These are phyloP conservation scores for Formicarius rufipectus DNA, from an alignment of 2,113 vertebrate species.

Conservation along the genomic window DNA sequence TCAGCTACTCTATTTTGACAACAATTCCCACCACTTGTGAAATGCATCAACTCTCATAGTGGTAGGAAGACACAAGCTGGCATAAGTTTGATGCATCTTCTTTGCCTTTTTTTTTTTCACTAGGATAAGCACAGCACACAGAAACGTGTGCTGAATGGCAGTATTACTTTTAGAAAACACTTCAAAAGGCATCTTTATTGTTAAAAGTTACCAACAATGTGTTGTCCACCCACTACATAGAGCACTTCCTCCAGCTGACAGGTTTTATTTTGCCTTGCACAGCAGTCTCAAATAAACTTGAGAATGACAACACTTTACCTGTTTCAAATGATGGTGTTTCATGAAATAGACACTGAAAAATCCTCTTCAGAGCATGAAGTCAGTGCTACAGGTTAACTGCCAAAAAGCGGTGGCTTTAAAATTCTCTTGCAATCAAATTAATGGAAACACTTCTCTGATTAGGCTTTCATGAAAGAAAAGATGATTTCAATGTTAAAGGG, in stretches of 20 bases:
- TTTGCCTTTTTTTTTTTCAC: not conserved
- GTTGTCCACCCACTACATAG: not conserved
- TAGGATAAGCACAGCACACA: not conserved
- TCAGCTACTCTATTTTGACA: conserved; percentile 1
- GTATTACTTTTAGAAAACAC: not conserved
- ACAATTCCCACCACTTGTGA: not conserved
- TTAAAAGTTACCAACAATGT: not conserved
- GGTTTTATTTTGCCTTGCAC: not conserved
- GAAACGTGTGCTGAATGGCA: not conserved
- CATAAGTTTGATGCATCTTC: not conserved
- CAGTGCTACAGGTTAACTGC: not conserved
- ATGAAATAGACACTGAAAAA: not conserved
- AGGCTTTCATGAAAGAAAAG: not conserved
- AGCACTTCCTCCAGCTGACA: not conserved
- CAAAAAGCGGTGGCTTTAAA: not conserved
- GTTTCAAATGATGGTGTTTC: not conserved
- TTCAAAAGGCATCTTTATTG: not conserved
- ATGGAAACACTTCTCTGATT: not conserved
- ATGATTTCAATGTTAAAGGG: not conserved
- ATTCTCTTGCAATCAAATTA: not conserved
- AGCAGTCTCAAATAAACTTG: not conserved
- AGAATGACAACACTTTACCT: not conserved
- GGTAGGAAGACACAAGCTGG: not conserved
- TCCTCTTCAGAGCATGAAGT: not conserved
- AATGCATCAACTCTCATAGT: not conserved